Evolutionary conservation across 2,888 invertebrate species (phyloP).

Genomic region (Galeruca laticollis): DNA sequence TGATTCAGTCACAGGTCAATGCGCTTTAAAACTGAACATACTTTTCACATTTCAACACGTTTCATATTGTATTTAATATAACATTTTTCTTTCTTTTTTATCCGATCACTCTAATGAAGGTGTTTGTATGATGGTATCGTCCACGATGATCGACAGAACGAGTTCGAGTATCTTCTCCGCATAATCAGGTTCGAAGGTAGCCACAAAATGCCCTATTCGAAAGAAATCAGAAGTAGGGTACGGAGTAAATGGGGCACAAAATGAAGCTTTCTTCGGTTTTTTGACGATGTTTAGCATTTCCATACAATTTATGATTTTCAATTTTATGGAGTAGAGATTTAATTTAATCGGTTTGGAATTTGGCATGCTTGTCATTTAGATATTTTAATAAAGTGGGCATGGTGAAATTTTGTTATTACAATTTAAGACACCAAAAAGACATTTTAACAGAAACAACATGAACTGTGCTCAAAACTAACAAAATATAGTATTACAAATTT

Average conservation of each 20-base stretch:
- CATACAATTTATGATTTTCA: not conserved
- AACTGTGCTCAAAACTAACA: too few relatives aligned
- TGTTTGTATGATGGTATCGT: constrained; percentile 30
- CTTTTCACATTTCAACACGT: not conserved
- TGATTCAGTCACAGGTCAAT: not conserved
- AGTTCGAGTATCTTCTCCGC: constrained; percentile 20
- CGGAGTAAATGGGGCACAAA: constrained; percentile 2
- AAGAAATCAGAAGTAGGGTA: constrained; percentile 22
- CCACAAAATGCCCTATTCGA: constrained; percentile 29
- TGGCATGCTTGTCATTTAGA: too few relatives aligned
- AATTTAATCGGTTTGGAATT: too few relatives aligned
- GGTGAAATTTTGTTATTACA: too few relatives aligned
- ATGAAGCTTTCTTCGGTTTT: not conserved
- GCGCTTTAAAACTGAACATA: not conserved
- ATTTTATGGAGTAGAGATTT: too few relatives aligned
- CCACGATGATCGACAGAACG: constrained; percentile 18
- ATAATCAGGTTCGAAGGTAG: constrained; percentile 28
- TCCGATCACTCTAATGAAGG: constrained; percentile 14
- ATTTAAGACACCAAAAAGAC: too few relatives aligned
- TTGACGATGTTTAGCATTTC: not conserved
- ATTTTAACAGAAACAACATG: too few relatives aligned
- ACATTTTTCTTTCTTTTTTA: constrained; percentile 1
- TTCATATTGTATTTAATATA: constrained; percentile 11
- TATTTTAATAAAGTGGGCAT: too few relatives aligned
- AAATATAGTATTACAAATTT: too few relatives aligned